A percentile compares a stretch with the other conserved stretches of the same genome.
Conservation (phyloP, 1,140 invertebrate species). For the Habropoda laboriosa region DNA sequence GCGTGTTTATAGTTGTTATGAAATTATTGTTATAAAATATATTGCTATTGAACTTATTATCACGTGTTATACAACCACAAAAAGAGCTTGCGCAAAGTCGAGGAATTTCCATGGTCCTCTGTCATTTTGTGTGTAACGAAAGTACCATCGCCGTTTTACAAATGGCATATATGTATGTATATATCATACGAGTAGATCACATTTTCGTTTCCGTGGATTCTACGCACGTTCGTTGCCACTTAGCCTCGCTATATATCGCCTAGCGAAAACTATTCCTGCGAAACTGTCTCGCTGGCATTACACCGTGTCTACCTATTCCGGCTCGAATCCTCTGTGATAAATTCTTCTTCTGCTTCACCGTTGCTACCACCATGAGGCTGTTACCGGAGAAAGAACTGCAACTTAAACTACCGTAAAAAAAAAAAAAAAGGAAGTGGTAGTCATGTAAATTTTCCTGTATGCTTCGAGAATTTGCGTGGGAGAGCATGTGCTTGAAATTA, state of each 20-base stretch:
- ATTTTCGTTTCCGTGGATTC: slow-evolving; percentile 31
- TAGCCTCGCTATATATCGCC: slow-evolving; percentile 14
- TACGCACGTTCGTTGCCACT: slow-evolving; percentile 19
- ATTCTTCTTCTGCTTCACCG: neutral
- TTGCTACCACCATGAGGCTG: too few relatives aligned
- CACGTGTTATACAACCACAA: too few relatives aligned
- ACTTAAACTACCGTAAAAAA: neutral
- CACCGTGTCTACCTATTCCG: slow-evolving; percentile 25
- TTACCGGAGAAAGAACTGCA: neutral
- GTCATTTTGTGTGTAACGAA: neutral
- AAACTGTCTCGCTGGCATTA: slow-evolving; percentile 17
- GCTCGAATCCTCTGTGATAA: slow-evolving; percentile 27
- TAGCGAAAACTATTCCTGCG: slow-evolving; percentile 21
- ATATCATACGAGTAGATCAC: slow-evolving; percentile 24
- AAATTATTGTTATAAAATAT: too few relatives aligned
- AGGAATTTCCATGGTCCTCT: neutral
- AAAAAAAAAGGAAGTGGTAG: too few relatives aligned
- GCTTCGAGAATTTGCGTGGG: neutral
- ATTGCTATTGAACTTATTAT: too few relatives aligned
- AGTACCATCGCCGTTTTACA: slow-evolving; percentile 18
- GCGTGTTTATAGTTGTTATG: too few relatives aligned
- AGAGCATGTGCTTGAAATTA: neutral
- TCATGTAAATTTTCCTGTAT: neutral
- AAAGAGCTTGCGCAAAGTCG: too few relatives aligned
- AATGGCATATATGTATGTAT: slow-evolving; percentile 17